Conservation (phyloP, 2,888 invertebrate species). For the Eupelmus urozonus region DNA sequence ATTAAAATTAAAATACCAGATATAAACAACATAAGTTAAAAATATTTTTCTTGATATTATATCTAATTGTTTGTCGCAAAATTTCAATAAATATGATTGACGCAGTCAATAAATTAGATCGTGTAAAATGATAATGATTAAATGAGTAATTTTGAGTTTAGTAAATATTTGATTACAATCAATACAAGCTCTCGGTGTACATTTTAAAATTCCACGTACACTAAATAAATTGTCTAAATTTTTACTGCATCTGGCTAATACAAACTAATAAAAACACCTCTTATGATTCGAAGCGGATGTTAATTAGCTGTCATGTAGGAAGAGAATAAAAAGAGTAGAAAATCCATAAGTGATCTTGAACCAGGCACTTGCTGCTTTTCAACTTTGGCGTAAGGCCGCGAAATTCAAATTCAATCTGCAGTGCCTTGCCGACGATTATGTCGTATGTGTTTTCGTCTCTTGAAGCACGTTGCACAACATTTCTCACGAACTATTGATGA, state of each 20-base stretch:
- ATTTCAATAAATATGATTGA: no score
- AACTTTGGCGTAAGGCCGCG: no score
- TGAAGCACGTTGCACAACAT: constrained; percentile 72
- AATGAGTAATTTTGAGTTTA: not conserved
- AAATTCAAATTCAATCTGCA: constrained; percentile 43
- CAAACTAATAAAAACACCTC: not conserved
- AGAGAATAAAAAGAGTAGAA: not conserved
- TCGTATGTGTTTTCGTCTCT: constrained; percentile 67
- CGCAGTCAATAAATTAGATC: constrained; percentile 14
- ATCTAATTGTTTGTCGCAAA: no score
- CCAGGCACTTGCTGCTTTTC: not conserved
- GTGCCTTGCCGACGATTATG: constrained; percentile 63
- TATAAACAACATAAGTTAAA: no score
- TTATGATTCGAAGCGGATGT: not conserved
- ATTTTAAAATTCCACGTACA: not conserved
- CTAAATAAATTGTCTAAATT: not conserved
- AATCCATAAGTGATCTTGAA: not conserved
- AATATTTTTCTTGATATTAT: no score
- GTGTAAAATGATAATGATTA: not conserved
- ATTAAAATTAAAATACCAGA: no score
- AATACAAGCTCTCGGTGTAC: not conserved
- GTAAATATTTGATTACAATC: not conserved
- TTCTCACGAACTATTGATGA: constrained; percentile 70
- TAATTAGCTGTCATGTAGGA: constrained; percentile 11
- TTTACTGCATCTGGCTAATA: not conserved